phyloP scores from a whole-genome alignment of 1,140 invertebrate genomes.

The Pinna nobilis region DNA sequence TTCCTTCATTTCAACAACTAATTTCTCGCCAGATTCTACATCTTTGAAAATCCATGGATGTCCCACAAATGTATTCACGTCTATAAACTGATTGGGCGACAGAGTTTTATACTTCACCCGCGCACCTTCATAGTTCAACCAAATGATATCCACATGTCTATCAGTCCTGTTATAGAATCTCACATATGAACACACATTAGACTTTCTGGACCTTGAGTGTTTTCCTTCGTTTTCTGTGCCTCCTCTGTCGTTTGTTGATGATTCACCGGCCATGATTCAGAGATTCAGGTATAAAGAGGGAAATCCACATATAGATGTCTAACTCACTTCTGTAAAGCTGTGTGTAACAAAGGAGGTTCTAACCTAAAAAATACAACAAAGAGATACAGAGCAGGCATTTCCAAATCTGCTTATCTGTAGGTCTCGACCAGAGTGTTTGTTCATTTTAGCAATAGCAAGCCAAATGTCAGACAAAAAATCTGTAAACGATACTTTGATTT shows the following conservation, averaged over 20 bases:
- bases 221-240: not conserved
- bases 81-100: constrained; percentile 75
- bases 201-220: constrained; percentile 36
- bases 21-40: constrained; percentile 78
- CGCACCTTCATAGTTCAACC: constrained; percentile 83
- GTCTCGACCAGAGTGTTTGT: no score
- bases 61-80: constrained; percentile 83
- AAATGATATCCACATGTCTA: constrained; percentile 81
- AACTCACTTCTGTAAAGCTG: not conserved
- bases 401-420: no score
- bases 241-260: not conserved
- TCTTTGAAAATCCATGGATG: constrained; percentile 86
- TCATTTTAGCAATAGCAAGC: no score
- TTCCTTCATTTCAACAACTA: constrained; percentile 60
- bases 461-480: no score
- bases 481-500: no score
- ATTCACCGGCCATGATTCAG: not conserved
- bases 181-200: constrained; percentile 76
- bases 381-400: no score
- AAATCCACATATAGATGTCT: no score
- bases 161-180: constrained; percentile 83
- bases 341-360: no score
- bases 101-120: constrained; percentile 78
- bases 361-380: no score
- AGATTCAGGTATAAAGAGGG: no score